Evolutionary conservation across 30 jellyfish, hydroid and myxozoan species (phyloP), one percentile per base, ranked within the genome.

Genomic region (Turritopsis rubra): DNA sequence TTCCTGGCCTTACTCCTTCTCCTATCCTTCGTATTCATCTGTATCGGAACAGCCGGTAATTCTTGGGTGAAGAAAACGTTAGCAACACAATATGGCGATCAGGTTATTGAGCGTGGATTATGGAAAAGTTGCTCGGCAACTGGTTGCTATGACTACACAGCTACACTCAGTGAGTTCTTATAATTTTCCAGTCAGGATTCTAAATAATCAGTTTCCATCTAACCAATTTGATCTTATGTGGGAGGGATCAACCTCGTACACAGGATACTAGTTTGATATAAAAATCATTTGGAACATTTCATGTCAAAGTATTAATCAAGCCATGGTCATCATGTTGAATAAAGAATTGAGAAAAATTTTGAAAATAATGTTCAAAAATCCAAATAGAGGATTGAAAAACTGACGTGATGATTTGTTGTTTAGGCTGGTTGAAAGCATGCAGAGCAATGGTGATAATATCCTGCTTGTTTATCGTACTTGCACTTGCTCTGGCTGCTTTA

Each of bases 71-170:
- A 23, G 30, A 68, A 68, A 19, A 27, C 28, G 28, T 17, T 68
- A 17, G 30, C 77, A 8, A 27, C 30, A n/a, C 28, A 27, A 27
- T 68, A n/a, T 9, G 77, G 77, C 8, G 28, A 23, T 7, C 23
- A n/a, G 77, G 19, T 22, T 16, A 9, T n/a, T 68, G 77, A 68
- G 21, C 28, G 21, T 7, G 77, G 77, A n/a, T 68, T 68, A 1
- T 68, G 77, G 77, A 68, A 68, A 68, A 7, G 23, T 23, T 68
- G 77, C 30, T 23, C 30, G 30, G 9, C 77, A 27, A 22, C 23
- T n/a, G 77, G 77, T n/a, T 68, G 77, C 30, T 1, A 27, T 27
- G 77, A 68, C 77, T 68, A n/a, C 77, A 68, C 77, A 68, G 77
- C 77, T 7, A n/a, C 77, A 68, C 9, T 23, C 8, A 27, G 77